These are phyloP conservation scores for Distichodus sexfasciatus DNA, from an alignment of 2,797 vertebrate species.

Conservation along the genomic window DNA sequence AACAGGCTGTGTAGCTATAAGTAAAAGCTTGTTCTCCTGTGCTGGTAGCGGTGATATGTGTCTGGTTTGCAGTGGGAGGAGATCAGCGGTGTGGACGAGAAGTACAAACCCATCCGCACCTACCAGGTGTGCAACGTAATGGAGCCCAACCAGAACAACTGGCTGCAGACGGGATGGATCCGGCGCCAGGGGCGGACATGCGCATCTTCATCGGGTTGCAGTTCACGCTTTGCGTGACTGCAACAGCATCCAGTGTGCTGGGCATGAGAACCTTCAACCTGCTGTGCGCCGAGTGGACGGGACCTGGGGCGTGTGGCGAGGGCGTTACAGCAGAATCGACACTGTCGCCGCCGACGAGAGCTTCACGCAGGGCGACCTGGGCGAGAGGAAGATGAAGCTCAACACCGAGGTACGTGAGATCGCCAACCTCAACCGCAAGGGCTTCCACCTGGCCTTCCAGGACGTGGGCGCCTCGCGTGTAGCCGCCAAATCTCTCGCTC, in stretches of 20 bases:
- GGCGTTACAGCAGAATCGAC: slow-evolving; percentile 89
- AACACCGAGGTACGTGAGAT: slow-evolving; percentile 96
- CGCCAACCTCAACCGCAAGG: slow-evolving; percentile 86
- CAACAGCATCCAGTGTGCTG: slow-evolving; percentile 90
- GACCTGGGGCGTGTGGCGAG: slow-evolving; percentile 76
- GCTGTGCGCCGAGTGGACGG: slow-evolving; percentile 82
- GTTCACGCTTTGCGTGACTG: slow-evolving; percentile 94
- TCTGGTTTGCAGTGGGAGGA: slow-evolving; percentile 92
- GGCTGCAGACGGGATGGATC: slow-evolving; percentile 95
- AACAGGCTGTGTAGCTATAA: too few relatives aligned
- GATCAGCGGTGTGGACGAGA: slow-evolving; percentile 93
- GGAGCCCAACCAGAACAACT: slow-evolving; percentile 96
- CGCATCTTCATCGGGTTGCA: slow-evolving; percentile 95
- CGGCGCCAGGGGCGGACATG: slow-evolving; percentile 81
- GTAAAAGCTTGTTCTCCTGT: too few relatives aligned
- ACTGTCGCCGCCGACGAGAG: slow-evolving; percentile 95
- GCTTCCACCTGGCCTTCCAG: slow-evolving; percentile 95
- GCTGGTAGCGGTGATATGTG: too few relatives aligned
- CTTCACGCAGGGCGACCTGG: slow-evolving; percentile 94
- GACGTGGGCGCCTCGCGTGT: slow-evolving; percentile 94
- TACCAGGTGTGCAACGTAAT: slow-evolving; percentile 98
- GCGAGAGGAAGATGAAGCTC: slow-evolving; percentile 97
- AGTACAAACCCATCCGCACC: slow-evolving; percentile 89
- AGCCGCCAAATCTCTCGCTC: slow-evolving; percentile 88
- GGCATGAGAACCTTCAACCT: slow-evolving; percentile 98